phyloP scores from a whole-genome alignment of 2,888 invertebrate genomes.

The Trichacis sp. region DNA sequence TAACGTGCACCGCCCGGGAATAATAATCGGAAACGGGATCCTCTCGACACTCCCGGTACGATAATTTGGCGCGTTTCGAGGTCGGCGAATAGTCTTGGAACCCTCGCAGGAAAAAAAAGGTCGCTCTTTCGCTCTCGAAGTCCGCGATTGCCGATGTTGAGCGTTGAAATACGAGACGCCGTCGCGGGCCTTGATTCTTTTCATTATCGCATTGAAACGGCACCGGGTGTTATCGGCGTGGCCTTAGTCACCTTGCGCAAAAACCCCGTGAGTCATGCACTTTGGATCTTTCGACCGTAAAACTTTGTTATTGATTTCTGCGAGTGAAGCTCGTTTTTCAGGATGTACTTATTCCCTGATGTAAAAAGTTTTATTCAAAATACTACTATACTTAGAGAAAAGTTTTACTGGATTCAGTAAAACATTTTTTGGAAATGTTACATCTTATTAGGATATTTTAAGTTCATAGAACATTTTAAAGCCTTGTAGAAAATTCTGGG shows the following conservation, averaged over 20 bases:
- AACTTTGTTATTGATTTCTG: not conserved
- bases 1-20: not conserved
- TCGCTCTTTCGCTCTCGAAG: not conserved
- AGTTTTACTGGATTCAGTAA: too few species aligned
- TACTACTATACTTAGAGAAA: too few species aligned
- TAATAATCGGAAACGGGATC: slow-evolving; percentile 8
- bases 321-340: too few species aligned
- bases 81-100: slow-evolving; percentile 4
- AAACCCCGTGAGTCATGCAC: slow-evolving; percentile 1
- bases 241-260: slow-evolving; percentile 6
- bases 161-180: not conserved
- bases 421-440: too few species aligned
- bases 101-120: not conserved
- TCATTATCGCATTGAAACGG: not conserved
- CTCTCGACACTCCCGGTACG: not conserved
- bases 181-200: not conserved
- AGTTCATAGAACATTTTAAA: too few species aligned
- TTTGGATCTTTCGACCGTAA: not conserved
- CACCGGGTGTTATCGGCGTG: not conserved
- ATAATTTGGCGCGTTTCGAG: slow-evolving; percentile 5
- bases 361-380: too few species aligned
- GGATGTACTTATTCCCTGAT: too few species aligned
- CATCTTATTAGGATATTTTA: too few species aligned
- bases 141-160: not conserved
- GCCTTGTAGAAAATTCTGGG: too few species aligned